These are phyloP conservation scores for Phymanthus crucifer DNA, from an alignment of 92 coral and sea anemone species.

Conservation along the genomic window DNA sequence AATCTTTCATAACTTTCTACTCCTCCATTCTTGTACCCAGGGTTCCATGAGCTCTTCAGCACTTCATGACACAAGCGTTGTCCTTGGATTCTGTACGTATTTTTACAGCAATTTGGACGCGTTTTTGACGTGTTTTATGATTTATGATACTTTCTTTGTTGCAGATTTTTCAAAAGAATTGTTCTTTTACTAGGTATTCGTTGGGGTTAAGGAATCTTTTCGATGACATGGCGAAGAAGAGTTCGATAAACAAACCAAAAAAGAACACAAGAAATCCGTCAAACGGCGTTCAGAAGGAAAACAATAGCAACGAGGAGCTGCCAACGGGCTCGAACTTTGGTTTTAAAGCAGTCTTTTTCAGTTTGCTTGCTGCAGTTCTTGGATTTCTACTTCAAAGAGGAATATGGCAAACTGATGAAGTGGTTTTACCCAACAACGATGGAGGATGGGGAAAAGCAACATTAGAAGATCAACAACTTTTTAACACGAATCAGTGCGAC, in stretches of 20 bases:
- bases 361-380: not conserved
- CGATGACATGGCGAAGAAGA: not conserved
- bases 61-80: too few species aligned
- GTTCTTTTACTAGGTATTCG: not conserved
- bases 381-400: not conserved
- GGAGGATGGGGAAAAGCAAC: conserved; percentile 62
- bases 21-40: too few species aligned
- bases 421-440: not conserved
- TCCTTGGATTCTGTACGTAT: not conserved
- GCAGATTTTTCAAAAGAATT: not conserved
- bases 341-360: not conserved
- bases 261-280: not conserved
- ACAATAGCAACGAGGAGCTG: not conserved
- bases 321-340: not conserved
- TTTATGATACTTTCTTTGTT: not conserved
- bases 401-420: conserved; percentile 1
- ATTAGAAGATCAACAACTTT: conserved; percentile 36
- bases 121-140: not conserved
- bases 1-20: too few species aligned
- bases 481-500: conserved; percentile 42
- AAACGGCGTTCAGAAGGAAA: not conserved
- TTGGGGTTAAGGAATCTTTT: not conserved
- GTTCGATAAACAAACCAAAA: not conserved
- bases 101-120: not conserved
- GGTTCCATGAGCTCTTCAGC: too few species aligned